phyloP scores from a whole-genome alignment of 2,113 vertebrate species.

The Heliornis fulica region DNA sequence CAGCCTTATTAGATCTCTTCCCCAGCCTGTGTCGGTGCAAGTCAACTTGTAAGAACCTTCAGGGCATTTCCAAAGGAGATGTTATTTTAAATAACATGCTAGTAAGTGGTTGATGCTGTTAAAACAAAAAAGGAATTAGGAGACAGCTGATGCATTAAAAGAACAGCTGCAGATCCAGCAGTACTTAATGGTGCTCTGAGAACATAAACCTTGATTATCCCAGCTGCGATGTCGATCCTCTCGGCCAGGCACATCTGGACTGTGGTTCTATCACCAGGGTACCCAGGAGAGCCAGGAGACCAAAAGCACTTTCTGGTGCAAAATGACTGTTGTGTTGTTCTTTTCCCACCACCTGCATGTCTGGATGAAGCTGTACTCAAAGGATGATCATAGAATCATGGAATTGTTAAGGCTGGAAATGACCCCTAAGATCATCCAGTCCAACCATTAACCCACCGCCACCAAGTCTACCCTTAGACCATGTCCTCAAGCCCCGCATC shows the following conservation, averaged over 20 bases:
- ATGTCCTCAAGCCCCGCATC: no score
- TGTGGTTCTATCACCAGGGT: constrained; percentile 2
- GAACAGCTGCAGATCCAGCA: neutral
- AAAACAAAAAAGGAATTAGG: neutral
- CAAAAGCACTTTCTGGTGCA: constrained; percentile 43
- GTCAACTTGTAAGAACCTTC: neutral
- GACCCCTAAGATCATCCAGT: no score
- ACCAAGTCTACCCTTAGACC: no score
- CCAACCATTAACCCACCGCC: no score
- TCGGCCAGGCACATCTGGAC: constrained; percentile 9
- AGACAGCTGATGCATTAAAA: constrained; percentile 5
- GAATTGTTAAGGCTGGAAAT: no score
- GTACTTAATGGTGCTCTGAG: neutral
- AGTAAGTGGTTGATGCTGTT: neutral
- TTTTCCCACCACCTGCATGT: neutral
- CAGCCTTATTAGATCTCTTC: neutral
- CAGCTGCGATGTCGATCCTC: neutral
- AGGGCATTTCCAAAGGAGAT: neutral
- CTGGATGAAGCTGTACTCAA: neutral
- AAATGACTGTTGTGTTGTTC: neutral
- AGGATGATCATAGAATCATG: no score
- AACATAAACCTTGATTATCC: neutral
- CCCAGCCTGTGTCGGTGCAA: neutral
- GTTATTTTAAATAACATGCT: neutral
- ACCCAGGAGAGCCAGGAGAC: neutral